A percentile compares a stretch with the other conserved stretches of the same genome.
Conservation (phyloP, 2,113 vertebrate genomes). For the Ciconia maguari region DNA sequence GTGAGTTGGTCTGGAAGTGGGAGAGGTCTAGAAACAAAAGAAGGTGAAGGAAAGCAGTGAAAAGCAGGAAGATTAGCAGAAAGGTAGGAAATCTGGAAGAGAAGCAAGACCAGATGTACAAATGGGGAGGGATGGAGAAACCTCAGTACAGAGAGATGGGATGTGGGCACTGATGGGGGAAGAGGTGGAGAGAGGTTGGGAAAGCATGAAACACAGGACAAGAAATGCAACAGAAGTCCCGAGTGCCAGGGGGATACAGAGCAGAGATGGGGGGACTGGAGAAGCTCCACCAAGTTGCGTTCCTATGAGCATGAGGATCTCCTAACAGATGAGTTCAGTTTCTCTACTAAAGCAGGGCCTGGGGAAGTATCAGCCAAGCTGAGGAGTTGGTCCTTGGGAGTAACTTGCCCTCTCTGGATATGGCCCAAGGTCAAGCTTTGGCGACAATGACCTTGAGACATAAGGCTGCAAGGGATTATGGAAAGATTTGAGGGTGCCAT, state of each 20-base stretch:
- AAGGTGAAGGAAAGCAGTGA: background rate
- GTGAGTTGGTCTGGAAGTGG: background rate
- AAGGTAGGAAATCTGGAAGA: background rate
- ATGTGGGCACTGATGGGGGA: background rate
- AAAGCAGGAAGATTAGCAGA: background rate
- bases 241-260: background rate
- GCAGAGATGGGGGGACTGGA: background rate
- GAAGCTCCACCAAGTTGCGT: background rate
- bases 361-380: background rate
- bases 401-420: background rate
- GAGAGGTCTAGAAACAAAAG: background rate
- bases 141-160: background rate
- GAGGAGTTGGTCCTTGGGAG: background rate
- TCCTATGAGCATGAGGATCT: background rate
- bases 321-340: background rate
- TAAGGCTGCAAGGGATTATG: background rate
- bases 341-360: background rate
- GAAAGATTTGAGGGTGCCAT: constrained; percentile 24
- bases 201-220: background rate
- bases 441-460: background rate
- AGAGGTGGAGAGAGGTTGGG: background rate
- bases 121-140: background rate
- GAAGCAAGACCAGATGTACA: background rate
- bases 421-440: background rate
- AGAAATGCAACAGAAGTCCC: background rate